phyloP scores from a whole-genome alignment of 2,888 invertebrate species.

The Zaprionus obscuricornis region DNA sequence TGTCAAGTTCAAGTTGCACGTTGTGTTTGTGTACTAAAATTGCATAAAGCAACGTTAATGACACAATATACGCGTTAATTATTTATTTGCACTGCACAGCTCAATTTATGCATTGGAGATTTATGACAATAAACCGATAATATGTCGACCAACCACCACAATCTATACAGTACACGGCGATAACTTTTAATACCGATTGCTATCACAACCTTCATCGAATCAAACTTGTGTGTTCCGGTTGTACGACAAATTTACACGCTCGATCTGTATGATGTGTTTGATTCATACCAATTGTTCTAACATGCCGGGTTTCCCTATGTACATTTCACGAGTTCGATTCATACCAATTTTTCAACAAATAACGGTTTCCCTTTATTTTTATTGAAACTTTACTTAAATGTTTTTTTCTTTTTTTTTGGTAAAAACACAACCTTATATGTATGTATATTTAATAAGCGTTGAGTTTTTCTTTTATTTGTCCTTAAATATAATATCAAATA shows the following conservation, averaged over 20 bases:
- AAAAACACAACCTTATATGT: slow-evolving; percentile 62
- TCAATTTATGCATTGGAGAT: slow-evolving; percentile 31
- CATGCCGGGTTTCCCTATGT: no score
- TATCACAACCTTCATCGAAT: no score
- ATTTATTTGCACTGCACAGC: slow-evolving; percentile 43
- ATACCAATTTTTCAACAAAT: background rate
- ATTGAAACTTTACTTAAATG: slow-evolving; percentile 13
- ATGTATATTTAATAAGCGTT: slow-evolving; percentile 70
- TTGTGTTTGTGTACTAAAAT: slow-evolving; percentile 18
- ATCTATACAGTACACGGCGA: background rate
- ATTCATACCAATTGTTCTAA: background rate
- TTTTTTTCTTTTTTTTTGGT: slow-evolving; percentile 38
- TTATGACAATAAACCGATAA: slow-evolving; percentile 24
- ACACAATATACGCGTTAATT: slow-evolving; percentile 41
- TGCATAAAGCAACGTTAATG: slow-evolving; percentile 2
- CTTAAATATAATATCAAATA: slow-evolving; percentile 70
- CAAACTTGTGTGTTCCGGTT: background rate
- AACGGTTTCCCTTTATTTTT: background rate
- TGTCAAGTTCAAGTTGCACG: slow-evolving; percentile 7
- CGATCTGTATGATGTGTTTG: slow-evolving; percentile 28
- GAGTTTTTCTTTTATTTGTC: slow-evolving; percentile 70
- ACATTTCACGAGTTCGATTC: background rate
- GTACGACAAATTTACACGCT: slow-evolving; percentile 16
- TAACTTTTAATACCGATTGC: slow-evolving; percentile 16
- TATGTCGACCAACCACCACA: slow-evolving; percentile 29